A percentile compares a stretch with the other conserved stretches of the same genome.
phyloP scores from a whole-genome alignment of 2,888 invertebrate genomes.

The Prosapia bicincta region DNA sequence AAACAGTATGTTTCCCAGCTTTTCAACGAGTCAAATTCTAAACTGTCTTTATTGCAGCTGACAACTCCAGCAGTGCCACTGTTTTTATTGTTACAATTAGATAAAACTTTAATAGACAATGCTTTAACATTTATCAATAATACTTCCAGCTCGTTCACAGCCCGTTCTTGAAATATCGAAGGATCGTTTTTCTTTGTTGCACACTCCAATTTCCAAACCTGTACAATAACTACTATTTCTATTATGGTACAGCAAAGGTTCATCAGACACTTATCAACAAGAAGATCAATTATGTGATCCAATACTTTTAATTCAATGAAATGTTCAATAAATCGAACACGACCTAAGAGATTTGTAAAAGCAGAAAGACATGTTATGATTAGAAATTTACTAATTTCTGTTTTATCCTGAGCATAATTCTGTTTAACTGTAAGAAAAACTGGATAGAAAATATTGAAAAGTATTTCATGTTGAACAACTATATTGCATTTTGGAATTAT shows the following conservation, averaged over 20 bases:
- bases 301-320: conserved; percentile 58
- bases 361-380: conserved; percentile 58
- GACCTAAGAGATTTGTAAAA: conserved; percentile 56
- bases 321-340: conserved; percentile 55
- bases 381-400: conserved; percentile 54
- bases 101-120: conserved; percentile 5
- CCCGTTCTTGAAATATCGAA: not conserved
- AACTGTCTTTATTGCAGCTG: not conserved
- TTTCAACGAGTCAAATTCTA: conserved; percentile 4
- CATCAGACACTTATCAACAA: conserved; percentile 54
- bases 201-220: conserved; percentile 45
- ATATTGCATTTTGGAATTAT: conserved; percentile 55
- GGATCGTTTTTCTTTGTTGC: conserved; percentile 41
- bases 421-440: conserved; percentile 56
- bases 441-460: conserved; percentile 59
- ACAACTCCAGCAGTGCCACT: not conserved
- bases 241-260: conserved; percentile 58
- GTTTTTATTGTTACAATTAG: not conserved
- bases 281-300: conserved; percentile 53
- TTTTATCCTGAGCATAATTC: conserved; percentile 49
- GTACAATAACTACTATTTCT: conserved; percentile 58
- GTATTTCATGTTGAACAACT: conserved; percentile 55
- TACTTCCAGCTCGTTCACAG: conserved; percentile 12
- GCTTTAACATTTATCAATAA: conserved; percentile 6
- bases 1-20: conserved; percentile 42